A percentile compares a stretch with the other conserved stretches of the same genome.
Conservation (phyloP, 2,797 vertebrate genomes). For the Mormyrus hasselquistii region DNA sequence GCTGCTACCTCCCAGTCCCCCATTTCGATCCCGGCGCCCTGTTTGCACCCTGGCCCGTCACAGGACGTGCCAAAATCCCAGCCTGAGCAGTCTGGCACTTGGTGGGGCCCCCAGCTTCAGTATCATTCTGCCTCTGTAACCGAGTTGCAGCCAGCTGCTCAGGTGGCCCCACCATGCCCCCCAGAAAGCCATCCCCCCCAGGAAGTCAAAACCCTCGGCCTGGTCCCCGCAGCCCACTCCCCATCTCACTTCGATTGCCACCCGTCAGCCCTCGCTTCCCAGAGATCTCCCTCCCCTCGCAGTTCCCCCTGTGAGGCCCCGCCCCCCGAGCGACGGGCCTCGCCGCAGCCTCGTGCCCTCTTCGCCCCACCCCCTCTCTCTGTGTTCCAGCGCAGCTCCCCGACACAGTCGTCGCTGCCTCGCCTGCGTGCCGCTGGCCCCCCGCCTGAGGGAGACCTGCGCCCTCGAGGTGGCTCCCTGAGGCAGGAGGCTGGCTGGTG, state of each 20-base stretch:
- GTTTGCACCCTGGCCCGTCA: constrained; percentile 26
- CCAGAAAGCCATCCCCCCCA: constrained; percentile 18
- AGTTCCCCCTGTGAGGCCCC: constrained; percentile 59
- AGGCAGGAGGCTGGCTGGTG: constrained; percentile 47
- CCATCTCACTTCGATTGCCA: constrained; percentile 37
- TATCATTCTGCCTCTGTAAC: constrained; percentile 55
- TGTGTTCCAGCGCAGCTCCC: constrained; percentile 64
- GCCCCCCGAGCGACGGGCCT: constrained; percentile 54
- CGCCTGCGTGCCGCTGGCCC: constrained; percentile 51
- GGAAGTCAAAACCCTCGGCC: constrained; percentile 52
- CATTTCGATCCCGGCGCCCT: constrained; percentile 20
- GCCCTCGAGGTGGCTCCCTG: constrained; percentile 60
- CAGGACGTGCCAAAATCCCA: constrained; percentile 26
- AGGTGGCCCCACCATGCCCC: constrained; percentile 37
- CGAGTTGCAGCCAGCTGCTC: constrained; percentile 58
- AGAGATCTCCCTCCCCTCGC: constrained; percentile 52
- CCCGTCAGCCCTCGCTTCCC: constrained; percentile 29
- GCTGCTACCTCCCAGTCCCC: constrained; percentile 2
- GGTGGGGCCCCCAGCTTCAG: constrained; percentile 47
- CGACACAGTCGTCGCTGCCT: constrained; percentile 68
- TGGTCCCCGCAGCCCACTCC: constrained; percentile 54
- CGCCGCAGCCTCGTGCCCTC: constrained; percentile 61
- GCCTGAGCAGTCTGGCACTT: constrained; percentile 33
- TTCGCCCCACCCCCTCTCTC: constrained; percentile 62
- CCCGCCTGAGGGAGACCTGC: constrained; percentile 47